Conservation (phyloP, 2,113 vertebrate genomes). For the Aptenodytes forsteri region DNA sequence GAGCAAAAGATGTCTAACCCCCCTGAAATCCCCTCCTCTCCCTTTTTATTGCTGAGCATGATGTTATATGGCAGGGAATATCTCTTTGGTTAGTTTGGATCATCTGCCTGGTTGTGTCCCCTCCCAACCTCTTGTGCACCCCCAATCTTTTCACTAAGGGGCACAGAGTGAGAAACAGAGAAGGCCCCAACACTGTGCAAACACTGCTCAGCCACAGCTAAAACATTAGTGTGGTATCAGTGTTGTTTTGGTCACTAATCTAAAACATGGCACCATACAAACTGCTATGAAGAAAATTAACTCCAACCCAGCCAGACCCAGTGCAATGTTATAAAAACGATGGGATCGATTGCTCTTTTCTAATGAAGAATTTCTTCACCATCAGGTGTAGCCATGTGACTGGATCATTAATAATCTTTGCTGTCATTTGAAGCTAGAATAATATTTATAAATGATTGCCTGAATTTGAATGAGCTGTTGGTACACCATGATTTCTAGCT, state of each 20-base stretch:
- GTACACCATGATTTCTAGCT: not conserved
- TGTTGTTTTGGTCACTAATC: not conserved
- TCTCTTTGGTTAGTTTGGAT: not conserved
- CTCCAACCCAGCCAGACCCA: not conserved
- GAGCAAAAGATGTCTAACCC: not conserved
- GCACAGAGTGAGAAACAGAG: not conserved
- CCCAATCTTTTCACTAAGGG: not conserved
- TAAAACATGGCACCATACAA: not conserved
- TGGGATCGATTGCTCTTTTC: not conserved
- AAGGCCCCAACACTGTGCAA: rapidly evolving
- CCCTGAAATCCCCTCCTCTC: not conserved
- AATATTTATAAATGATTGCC: not conserved
- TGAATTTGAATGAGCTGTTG: not conserved
- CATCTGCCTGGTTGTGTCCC: not conserved
- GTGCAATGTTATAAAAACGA: rapidly evolving
- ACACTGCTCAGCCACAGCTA: not conserved
- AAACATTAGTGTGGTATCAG: not conserved
- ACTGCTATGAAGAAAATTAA: not conserved
- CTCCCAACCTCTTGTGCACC: not conserved
- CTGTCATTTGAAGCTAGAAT: not conserved
- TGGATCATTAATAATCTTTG: not conserved
- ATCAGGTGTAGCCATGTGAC: not conserved
- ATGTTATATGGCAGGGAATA: not conserved
- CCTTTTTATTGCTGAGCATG: not conserved
- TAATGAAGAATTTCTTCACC: not conserved